Evolutionary conservation across 1,140 invertebrate species (phyloP).

Genomic region (Homalodisca vitripennis): DNA sequence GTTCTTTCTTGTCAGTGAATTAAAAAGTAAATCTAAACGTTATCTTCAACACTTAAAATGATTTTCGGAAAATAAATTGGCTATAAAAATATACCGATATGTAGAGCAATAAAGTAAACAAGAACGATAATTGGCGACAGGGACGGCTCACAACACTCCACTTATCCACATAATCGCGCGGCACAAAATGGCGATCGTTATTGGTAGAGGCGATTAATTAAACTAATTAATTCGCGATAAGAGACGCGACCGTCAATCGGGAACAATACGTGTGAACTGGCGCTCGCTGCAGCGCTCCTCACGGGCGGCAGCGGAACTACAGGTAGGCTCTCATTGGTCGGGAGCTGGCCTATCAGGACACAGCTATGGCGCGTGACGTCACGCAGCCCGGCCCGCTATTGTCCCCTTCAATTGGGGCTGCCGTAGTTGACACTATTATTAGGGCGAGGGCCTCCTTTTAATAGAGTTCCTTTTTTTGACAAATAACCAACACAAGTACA

Average conservation of each 20-base stretch:
- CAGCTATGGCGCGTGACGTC: conserved; percentile 28
- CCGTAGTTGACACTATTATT: conserved; percentile 5
- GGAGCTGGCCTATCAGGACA: not conserved
- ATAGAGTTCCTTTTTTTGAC: too few species aligned
- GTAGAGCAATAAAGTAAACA: too few species aligned
- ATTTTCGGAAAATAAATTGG: too few species aligned
- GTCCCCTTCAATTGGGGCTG: conserved; percentile 3
- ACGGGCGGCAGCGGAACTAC: not conserved
- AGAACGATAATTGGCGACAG: too few species aligned
- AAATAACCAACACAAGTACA: too few species aligned
- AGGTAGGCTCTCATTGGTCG: conserved; percentile 9
- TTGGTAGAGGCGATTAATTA: conserved; percentile 14
- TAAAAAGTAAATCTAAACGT: too few species aligned
- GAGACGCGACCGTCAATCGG: not conserved
- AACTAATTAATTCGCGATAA: conserved; percentile 19
- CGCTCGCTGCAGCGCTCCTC: not conserved
- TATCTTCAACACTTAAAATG: too few species aligned
- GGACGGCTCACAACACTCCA: conserved; percentile 8
- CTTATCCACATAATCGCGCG: not conserved
- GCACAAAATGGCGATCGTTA: conserved; percentile 13
- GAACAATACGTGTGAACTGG: conserved; percentile 25
- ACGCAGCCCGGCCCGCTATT: not conserved
- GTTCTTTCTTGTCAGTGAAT: too few species aligned
- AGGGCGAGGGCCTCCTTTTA: too few species aligned
- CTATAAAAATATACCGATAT: too few species aligned